Base-by-base conservation (phyloP, 2,113 vertebrate genomes). In the Sceloporus tristichus region DNA sequence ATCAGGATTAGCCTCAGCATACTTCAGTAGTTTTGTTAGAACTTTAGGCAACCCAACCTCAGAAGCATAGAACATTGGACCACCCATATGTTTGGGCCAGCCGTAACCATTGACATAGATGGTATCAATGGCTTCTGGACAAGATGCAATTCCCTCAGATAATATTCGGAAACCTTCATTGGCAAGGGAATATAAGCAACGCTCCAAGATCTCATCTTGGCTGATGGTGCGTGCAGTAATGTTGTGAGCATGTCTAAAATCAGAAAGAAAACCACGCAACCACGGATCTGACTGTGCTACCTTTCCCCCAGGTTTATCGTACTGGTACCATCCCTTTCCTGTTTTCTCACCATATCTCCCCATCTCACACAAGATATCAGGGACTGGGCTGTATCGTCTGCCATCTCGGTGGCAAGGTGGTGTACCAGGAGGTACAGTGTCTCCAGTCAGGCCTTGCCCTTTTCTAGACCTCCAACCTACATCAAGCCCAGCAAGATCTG, bases 41-140 rank as follows among this genome's bases (percentile, higher is more conserved):
- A 99, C 59, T 0, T 1, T 95, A 34, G 95, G 87, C 73, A 99
- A 92, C 4, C 99, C 99, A 16, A 98, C 91, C 1, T 96, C 96
- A 79, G 93, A 90, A 8, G 98, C 98, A 0, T 99, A 97, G 95
- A 98, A 99, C 98, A 99, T 99, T 75, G 98, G 98, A 3, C 99
- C 99, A 0, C 98, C 98, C 3, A 18, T 96, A 92, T 99, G 97
- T 88, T 93, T 97, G 0, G 98, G 98, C 98, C 98, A 99, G 71
- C 97, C 96, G 0, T 98, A 99, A 11, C 99, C 99, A 71, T 98
- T 96, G 92, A 98, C 93, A 59, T 98, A 99, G 94, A 99, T 96
- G 1, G 96, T 92, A 83, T 99, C 98, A n/a, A 99, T 97, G 94
- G 98, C 97, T 88, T 98, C 98, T 0, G 99, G 98, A 54, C 93